Percentiles rank a stretch among this genome's conserved stretches.
These are phyloP conservation scores for Caenorhabditis plicata DNA, from an alignment of 2,888 invertebrate species.

Conservation along the genomic window DNA sequence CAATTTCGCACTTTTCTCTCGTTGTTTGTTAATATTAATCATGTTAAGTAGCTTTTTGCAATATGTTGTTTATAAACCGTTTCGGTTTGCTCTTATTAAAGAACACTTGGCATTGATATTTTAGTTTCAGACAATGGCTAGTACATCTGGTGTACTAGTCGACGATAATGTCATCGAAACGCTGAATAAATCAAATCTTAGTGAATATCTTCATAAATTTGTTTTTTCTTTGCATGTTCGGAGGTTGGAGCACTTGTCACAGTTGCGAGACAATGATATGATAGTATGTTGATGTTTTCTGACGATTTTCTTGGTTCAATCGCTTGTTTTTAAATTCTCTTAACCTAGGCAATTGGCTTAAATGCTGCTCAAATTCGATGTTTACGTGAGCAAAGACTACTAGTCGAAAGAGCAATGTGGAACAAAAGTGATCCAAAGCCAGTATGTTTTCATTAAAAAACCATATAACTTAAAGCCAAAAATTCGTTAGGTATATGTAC, in stretches of 20 bases:
- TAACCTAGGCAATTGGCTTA: slow-evolving; percentile 71
- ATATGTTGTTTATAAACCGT: too few relatives aligned
- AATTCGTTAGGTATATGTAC: slow-evolving; percentile 12
- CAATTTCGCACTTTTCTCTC: too few relatives aligned
- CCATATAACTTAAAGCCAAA: not conserved
- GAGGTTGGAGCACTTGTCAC: slow-evolving; percentile 90
- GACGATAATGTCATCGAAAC: slow-evolving; percentile 55
- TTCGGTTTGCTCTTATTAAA: too few relatives aligned
- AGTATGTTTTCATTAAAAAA: not conserved
- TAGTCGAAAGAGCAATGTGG: slow-evolving; percentile 28
- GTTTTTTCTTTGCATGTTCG: slow-evolving; percentile 74
- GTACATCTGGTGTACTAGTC: slow-evolving; percentile 29
- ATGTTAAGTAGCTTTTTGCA: too few relatives aligned
- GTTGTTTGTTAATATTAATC: too few relatives aligned
- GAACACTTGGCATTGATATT: too few relatives aligned
- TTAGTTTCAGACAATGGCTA: too few relatives aligned
- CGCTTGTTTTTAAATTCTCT: not conserved
- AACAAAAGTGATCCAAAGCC: slow-evolving; percentile 30
- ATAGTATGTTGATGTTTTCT: slow-evolving; percentile 26
- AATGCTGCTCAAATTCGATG: slow-evolving; percentile 23
- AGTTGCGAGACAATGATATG: slow-evolving; percentile 80
- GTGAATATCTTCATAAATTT: slow-evolving; percentile 44
- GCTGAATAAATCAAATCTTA: slow-evolving; percentile 50
- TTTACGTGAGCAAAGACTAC: slow-evolving; percentile 20
- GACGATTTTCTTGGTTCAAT: not conserved